phyloP scores from a whole-genome alignment of 2,797 vertebrate species.

The Poliocrania exsul region DNA sequence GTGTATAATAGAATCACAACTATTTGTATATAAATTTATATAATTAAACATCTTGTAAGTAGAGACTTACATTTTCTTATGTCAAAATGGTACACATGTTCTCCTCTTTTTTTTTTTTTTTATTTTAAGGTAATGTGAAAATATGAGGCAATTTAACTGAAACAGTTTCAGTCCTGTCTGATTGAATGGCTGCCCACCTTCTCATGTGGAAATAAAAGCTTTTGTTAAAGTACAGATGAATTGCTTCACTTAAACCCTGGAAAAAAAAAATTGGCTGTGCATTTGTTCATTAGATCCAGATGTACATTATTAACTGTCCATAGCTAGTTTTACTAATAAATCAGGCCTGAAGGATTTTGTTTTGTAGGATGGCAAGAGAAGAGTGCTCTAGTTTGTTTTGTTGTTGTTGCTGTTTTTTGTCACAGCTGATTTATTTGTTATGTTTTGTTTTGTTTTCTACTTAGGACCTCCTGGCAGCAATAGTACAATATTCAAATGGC shows the following conservation, averaged over 20 bases:
- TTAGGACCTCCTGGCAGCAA: background rate
- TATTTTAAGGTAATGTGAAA: background rate
- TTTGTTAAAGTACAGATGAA: slow-evolving; percentile 55
- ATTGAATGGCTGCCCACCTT: slow-evolving; percentile 34
- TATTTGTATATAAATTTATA: background rate
- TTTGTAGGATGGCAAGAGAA: slow-evolving; percentile 26
- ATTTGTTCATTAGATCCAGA: slow-evolving; percentile 71
- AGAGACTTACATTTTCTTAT: background rate
- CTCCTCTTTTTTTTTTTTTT: background rate
- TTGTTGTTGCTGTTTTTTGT: background rate
- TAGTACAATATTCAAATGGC: background rate
- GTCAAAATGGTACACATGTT: background rate
- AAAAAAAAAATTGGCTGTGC: background rate
- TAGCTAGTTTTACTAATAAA: slow-evolving; percentile 49
- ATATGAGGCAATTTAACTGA: background rate
- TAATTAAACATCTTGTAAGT: background rate
- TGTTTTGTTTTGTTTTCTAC: background rate
- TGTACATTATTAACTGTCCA: slow-evolving; percentile 47
- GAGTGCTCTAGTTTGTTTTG: background rate
- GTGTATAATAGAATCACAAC: background rate
- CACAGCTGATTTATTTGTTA: background rate
- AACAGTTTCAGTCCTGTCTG: background rate
- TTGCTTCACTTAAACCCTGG: slow-evolving; percentile 54
- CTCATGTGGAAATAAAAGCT: slow-evolving; percentile 28
- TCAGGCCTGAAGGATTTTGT: slow-evolving; percentile 27